These are phyloP conservation scores for Carcina quercana DNA, from an alignment of 2,888 invertebrate genomes.

Conservation along the genomic window DNA sequence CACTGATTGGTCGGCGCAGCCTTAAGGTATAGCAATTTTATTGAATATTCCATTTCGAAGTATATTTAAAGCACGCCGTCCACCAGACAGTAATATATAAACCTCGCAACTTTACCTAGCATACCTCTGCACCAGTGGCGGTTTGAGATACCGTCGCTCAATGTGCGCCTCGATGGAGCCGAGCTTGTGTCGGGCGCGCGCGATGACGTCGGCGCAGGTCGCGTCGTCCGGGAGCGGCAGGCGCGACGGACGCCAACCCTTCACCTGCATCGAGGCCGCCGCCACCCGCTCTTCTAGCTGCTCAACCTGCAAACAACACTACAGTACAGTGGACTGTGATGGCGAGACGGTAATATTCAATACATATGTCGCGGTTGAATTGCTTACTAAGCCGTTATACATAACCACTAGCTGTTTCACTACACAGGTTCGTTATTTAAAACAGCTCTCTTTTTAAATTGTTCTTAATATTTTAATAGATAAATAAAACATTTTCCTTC, in stretches of 20 bases:
- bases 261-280: constrained; percentile 92
- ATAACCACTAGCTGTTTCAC: too few relatives aligned
- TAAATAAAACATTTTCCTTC: too few relatives aligned
- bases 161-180: constrained; percentile 91
- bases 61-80: background rate
- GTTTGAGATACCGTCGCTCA: constrained; percentile 94
- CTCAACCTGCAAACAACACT: constrained; percentile 77
- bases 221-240: constrained; percentile 67
- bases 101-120: constrained; percentile 46
- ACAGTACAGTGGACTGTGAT: too few relatives aligned
- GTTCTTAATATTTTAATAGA: too few relatives aligned
- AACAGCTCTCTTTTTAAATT: too few relatives aligned
- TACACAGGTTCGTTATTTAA: too few relatives aligned
- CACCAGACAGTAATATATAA: constrained; percentile 8
- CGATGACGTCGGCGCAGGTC: constrained; percentile 75
- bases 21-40: too few relatives aligned
- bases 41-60: too few relatives aligned
- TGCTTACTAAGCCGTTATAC: too few relatives aligned
- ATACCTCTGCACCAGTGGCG: constrained; percentile 84
- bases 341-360: too few relatives aligned
- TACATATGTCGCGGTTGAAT: too few relatives aligned
- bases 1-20: too few relatives aligned
- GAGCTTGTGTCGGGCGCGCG: constrained; percentile 80
- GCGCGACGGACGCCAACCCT: constrained; percentile 83
- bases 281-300: constrained; percentile 91